These are phyloP conservation scores for Malacosoma neustria DNA, from an alignment of 2,888 invertebrate species.

Conservation along the genomic window DNA sequence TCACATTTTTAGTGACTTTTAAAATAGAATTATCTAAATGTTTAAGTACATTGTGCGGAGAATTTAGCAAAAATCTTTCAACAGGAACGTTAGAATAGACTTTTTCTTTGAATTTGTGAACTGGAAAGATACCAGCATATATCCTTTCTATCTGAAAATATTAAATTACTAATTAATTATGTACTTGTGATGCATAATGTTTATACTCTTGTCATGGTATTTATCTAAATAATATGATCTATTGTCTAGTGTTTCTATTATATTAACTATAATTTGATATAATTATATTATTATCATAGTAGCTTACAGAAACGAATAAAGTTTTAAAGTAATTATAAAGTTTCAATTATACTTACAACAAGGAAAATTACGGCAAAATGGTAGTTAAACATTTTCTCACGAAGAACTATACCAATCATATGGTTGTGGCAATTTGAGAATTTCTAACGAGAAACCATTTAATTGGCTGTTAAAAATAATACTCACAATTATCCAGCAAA, in stretches of 20 bases:
- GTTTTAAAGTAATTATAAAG: too few relatives aligned
- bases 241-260: too few relatives aligned
- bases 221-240: too few relatives aligned
- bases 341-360: too few relatives aligned
- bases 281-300: too few relatives aligned
- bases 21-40: conserved; percentile 50
- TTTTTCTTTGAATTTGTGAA: conserved; percentile 52
- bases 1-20: conserved; percentile 54
- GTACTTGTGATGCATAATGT: too few relatives aligned
- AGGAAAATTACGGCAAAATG: not conserved
- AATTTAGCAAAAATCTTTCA: conserved; percentile 32
- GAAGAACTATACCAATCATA: not conserved
- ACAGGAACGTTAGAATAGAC: conserved; percentile 25
- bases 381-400: conserved; percentile 4
- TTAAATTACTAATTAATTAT: too few relatives aligned
- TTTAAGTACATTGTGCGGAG: conserved; percentile 50
- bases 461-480: conserved; percentile 2
- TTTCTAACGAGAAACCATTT: not conserved
- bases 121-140: conserved; percentile 52
- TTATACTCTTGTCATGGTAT: too few relatives aligned
- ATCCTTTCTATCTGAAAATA: conserved; percentile 24
- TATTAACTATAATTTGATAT: too few relatives aligned
- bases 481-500: conserved; percentile 43
- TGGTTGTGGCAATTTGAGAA: not conserved
- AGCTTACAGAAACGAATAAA: too few relatives aligned